These are phyloP conservation scores for Pleuronectes platessa DNA, from an alignment of 2,113 vertebrate genomes.

Conservation along the genomic window DNA sequence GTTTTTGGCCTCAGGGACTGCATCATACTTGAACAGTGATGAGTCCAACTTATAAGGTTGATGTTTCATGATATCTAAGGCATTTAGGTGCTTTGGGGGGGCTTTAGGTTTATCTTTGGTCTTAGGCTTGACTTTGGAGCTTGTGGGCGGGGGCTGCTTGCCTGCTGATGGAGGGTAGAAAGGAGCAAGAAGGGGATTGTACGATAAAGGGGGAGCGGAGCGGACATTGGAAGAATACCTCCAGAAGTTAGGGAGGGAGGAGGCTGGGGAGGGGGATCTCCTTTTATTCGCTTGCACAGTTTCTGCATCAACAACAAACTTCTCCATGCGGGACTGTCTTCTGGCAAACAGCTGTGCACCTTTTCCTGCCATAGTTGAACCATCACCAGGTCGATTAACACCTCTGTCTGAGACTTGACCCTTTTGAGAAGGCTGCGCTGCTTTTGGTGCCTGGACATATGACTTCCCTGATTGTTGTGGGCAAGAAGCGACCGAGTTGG, in stretches of 20 bases:
- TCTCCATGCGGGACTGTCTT: slow-evolving; percentile 95
- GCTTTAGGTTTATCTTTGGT: slow-evolving; percentile 84
- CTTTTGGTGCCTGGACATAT: slow-evolving; percentile 76
- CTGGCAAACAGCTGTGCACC: slow-evolving; percentile 93
- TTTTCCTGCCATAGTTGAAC: slow-evolving; percentile 87
- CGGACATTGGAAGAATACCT: slow-evolving; percentile 97
- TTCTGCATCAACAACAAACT: slow-evolving; percentile 91
- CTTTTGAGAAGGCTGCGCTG: slow-evolving; percentile 69
- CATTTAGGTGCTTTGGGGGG: slow-evolving; percentile 87
- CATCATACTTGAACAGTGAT: slow-evolving; percentile 92
- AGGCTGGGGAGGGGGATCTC: slow-evolving; percentile 88
- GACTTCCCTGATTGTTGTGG: slow-evolving; percentile 79
- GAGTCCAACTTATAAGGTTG: slow-evolving; percentile 93
- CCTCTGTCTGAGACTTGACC: slow-evolving; percentile 60
- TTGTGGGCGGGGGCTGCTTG: slow-evolving; percentile 82
- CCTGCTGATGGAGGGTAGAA: slow-evolving; percentile 88
- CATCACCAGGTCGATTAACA: slow-evolving; percentile 77
- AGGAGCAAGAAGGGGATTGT: slow-evolving; percentile 92
- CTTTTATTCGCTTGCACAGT: slow-evolving; percentile 88
- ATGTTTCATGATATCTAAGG: slow-evolving; percentile 97
- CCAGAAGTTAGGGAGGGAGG: slow-evolving; percentile 92
- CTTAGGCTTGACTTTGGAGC: slow-evolving; percentile 74
- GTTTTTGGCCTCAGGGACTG: slow-evolving; percentile 79
- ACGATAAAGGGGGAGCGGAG: slow-evolving; percentile 92
- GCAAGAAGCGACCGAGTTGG: slow-evolving; percentile 80